Percentiles rank a stretch among this genome's conserved stretches.
Conservation (phyloP, 2,888 invertebrate species). For the Mimumesa dahlbomi region DNA sequence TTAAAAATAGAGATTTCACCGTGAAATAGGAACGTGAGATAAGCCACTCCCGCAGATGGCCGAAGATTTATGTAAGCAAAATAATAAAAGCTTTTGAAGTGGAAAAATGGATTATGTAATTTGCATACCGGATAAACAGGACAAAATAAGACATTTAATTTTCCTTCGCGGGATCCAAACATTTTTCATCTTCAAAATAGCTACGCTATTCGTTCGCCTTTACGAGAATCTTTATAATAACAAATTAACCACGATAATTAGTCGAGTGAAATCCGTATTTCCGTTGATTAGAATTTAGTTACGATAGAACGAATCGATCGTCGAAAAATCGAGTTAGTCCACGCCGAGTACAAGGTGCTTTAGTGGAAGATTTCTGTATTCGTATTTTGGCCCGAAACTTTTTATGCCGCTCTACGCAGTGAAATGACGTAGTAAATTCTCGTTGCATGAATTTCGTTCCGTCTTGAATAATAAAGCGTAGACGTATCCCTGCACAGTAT, state of each 20-base stretch:
- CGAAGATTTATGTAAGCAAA: slow-evolving; percentile 36
- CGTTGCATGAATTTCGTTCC: slow-evolving; percentile 57
- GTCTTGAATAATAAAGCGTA: slow-evolving; percentile 54
- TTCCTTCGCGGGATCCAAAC: not conserved
- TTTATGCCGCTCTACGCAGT: slow-evolving; percentile 42
- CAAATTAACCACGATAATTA: too few relatives aligned
- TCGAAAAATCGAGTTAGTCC: slow-evolving; percentile 1
- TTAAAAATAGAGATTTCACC: slow-evolving; percentile 48
- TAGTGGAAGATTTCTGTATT: slow-evolving; percentile 36
- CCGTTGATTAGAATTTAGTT: not conserved
- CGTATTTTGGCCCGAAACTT: slow-evolving; percentile 47
- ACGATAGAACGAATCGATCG: not conserved
- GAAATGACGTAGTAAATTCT: slow-evolving; percentile 60
- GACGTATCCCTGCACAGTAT: slow-evolving; percentile 38
- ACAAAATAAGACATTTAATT: not conserved
- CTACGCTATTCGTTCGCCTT: too few relatives aligned
- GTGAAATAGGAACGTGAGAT: slow-evolving; percentile 40
- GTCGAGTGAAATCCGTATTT: too few relatives aligned
- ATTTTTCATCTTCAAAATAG: too few relatives aligned
- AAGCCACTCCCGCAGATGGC: slow-evolving; percentile 47
- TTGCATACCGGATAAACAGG: not conserved
- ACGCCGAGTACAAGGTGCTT: slow-evolving; percentile 10
- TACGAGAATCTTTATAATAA: too few relatives aligned
- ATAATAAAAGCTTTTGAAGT: slow-evolving; percentile 28
- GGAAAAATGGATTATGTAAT: slow-evolving; percentile 4